Evolutionary conservation across 2,113 vertebrate genomes (phyloP).

Genomic region (Octodon degus): DNA sequence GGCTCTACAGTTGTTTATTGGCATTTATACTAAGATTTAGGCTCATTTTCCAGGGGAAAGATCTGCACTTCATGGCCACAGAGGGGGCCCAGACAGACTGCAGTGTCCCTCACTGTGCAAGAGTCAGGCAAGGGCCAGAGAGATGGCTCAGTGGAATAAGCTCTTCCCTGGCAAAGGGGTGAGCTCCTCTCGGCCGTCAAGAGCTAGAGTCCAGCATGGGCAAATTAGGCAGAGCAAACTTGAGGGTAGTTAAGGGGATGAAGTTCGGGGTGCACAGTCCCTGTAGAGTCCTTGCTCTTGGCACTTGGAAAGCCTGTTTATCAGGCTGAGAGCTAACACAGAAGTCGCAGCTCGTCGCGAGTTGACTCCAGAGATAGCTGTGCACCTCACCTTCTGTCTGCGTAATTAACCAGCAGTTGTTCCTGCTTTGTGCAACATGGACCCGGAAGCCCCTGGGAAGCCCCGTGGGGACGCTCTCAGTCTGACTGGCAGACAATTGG

Average conservation of each 20-base stretch:
- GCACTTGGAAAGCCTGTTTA: neutral
- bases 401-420: conserved; percentile 63
- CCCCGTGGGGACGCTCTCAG: conserved; percentile 34
- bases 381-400: conserved; percentile 10
- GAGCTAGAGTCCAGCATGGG: neutral
- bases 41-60: neutral
- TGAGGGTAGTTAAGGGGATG: neutral
- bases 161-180: no score
- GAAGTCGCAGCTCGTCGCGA: conserved; percentile 8
- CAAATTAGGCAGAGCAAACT: neutral
- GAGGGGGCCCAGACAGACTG: neutral
- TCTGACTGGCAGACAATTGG: conserved; percentile 57
- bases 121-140: neutral
- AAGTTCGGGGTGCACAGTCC: neutral
- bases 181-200: neutral
- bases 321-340: neutral
- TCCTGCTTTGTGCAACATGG: conserved; percentile 57
- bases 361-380: conserved; percentile 56
- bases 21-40: neutral
- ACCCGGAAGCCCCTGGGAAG: conserved; percentile 12
- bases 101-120: neutral
- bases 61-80: neutral
- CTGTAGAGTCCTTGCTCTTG: neutral
- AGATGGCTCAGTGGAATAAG: no score
- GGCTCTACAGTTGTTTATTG: neutral